phyloP scores from a whole-genome alignment of 2,113 vertebrate species.

The Aspidoscelis tigris region DNA sequence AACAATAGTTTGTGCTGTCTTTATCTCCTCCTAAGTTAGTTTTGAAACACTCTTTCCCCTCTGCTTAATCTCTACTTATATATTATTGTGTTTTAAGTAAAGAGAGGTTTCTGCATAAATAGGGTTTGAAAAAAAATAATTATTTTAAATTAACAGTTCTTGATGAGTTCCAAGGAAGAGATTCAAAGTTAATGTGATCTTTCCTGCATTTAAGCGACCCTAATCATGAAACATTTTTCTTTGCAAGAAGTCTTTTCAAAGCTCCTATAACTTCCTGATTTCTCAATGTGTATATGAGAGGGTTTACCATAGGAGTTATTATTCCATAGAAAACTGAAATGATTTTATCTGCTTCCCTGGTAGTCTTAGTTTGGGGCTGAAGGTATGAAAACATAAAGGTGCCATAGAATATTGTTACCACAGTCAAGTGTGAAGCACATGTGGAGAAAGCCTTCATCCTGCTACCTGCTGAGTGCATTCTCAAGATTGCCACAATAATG shows the following conservation, averaged over 20 bases:
- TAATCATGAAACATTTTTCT: not conserved
- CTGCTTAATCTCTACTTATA: not conserved
- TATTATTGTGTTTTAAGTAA: not conserved
- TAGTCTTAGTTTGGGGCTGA: constrained; percentile 37
- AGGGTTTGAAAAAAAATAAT: too few species aligned
- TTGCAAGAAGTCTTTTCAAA: constrained; percentile 28
- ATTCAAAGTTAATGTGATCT: not conserved
- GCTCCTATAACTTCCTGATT: constrained; percentile 60
- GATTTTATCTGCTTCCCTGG: constrained; percentile 24
- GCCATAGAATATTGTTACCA: constrained; percentile 59
- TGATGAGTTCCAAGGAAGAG: not conserved
- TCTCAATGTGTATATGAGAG: constrained; percentile 62
- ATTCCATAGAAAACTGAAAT: constrained; percentile 54
- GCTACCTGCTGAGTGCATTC: constrained; percentile 43
- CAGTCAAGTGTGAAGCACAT: constrained; percentile 60
- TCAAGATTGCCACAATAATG: constrained; percentile 40
- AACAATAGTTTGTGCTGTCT: too few species aligned
- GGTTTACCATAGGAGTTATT: constrained; percentile 58
- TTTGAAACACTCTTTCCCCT: not conserved
- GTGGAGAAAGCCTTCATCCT: constrained; percentile 56
- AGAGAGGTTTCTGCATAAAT: not conserved
- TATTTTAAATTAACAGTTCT: too few species aligned
- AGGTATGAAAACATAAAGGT: constrained; percentile 57
- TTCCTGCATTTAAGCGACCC: not conserved
- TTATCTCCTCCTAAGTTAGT: too few species aligned